phyloP scores from a whole-genome alignment of 1,140 invertebrate genomes.

The Dendroctonus ponderosae region DNA sequence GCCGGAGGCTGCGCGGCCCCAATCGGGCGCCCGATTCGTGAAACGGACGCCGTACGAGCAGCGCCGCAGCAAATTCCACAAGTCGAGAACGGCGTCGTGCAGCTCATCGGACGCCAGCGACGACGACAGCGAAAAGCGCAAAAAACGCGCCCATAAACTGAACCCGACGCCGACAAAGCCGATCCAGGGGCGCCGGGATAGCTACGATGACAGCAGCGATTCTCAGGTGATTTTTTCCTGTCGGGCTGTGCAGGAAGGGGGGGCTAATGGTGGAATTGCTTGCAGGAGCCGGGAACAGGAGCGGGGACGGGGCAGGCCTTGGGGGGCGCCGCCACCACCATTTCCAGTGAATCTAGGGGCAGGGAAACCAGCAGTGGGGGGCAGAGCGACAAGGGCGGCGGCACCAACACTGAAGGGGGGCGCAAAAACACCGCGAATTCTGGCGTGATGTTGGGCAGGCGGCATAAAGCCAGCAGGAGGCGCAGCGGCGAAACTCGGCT shows the following conservation, averaged over 20 bases:
- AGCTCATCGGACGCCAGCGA: slow-evolving; percentile 89
- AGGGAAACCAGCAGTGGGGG: slow-evolving; percentile 9
- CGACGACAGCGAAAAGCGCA: slow-evolving; percentile 80
- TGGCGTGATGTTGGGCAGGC: slow-evolving; percentile 50
- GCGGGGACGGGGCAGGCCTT: slow-evolving; percentile 48
- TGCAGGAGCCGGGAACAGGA: slow-evolving; percentile 46
- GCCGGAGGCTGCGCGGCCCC: slow-evolving; percentile 42
- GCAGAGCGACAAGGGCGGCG: slow-evolving; percentile 48
- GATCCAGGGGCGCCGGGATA: slow-evolving; percentile 62
- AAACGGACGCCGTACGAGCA: slow-evolving; percentile 58
- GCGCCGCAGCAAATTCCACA: slow-evolving; percentile 69
- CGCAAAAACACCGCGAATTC: slow-evolving; percentile 47
- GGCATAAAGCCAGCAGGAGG: slow-evolving; percentile 58
- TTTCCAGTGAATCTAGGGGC: slow-evolving; percentile 31
- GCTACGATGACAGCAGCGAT: slow-evolving; percentile 76
- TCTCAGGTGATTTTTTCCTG: slow-evolving; percentile 58
- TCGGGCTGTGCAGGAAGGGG: not conserved
- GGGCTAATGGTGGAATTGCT: not conserved
- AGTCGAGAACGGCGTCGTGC: slow-evolving; percentile 79
- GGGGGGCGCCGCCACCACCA: slow-evolving; percentile 19
- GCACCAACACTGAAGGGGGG: slow-evolving; percentile 42
- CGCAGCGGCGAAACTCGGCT: slow-evolving; percentile 66
- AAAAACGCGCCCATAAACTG: slow-evolving; percentile 75
- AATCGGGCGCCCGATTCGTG: slow-evolving; percentile 39
- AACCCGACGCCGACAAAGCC: slow-evolving; percentile 60